These are phyloP conservation scores for Semicossyphus pulcher DNA, from an alignment of 2,113 vertebrate genomes.

Conservation along the genomic window DNA sequence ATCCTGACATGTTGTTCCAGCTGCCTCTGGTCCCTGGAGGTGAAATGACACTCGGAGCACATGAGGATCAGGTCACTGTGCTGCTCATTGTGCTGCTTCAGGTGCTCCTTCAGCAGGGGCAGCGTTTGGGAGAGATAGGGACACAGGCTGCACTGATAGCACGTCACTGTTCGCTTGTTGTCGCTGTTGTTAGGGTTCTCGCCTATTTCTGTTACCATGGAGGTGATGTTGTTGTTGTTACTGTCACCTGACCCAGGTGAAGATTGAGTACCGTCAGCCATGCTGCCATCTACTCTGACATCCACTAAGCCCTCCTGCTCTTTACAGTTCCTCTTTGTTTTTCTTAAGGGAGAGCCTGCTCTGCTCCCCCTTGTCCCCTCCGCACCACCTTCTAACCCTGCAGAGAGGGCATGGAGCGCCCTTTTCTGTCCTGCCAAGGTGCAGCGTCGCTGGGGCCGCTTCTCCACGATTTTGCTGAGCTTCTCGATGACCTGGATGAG, in stretches of 20 bases:
- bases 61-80: constrained; percentile 93
- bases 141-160: constrained; percentile 96
- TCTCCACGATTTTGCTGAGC: constrained; percentile 95
- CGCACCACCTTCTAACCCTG: constrained; percentile 49
- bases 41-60: constrained; percentile 93
- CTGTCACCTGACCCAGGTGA: constrained; percentile 30
- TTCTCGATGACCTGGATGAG: constrained; percentile 97
- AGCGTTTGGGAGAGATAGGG: constrained; percentile 90
- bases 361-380: constrained; percentile 58
- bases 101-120: constrained; percentile 88
- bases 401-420: constrained; percentile 55
- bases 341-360: constrained; percentile 81
- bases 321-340: constrained; percentile 71
- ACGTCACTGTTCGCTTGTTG: constrained; percentile 83
- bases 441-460: constrained; percentile 88
- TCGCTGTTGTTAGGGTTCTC: constrained; percentile 48
- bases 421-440: constrained; percentile 89
- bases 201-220: constrained; percentile 16
- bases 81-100: constrained; percentile 92
- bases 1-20: constrained; percentile 90
- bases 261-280: neutral
- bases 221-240: constrained; percentile 49
- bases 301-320: constrained; percentile 50
- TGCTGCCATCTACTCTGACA: constrained; percentile 46
- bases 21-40: constrained; percentile 89